phyloP scores from a whole-genome alignment of 2,888 invertebrate genomes.

The Pandemis cinnamomeana region DNA sequence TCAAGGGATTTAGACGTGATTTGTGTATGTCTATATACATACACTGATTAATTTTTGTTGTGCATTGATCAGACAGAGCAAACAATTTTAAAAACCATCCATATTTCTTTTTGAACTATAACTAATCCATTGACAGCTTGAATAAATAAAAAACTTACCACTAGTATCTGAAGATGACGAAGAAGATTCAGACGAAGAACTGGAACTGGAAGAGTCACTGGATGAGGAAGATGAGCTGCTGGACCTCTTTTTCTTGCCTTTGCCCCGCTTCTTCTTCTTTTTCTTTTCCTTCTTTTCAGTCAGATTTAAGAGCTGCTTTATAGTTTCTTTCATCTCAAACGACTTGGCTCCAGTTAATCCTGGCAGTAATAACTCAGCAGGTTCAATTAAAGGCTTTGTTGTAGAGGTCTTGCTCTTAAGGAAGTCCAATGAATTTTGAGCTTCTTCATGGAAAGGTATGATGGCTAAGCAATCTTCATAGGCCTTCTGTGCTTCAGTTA shows the following conservation, averaged over 20 bases:
- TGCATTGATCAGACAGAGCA: too few species aligned
- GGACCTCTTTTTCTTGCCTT: constrained; percentile 86
- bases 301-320: constrained; percentile 86
- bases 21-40: too few species aligned
- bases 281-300: constrained; percentile 87
- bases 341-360: constrained; percentile 83
- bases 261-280: constrained; percentile 87
- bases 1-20: too few species aligned
- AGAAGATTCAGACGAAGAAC: constrained; percentile 84
- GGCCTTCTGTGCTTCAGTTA: constrained; percentile 92
- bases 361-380: constrained; percentile 85
- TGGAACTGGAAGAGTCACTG: constrained; percentile 87
- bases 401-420: constrained; percentile 88
- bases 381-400: constrained; percentile 86
- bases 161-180: constrained; percentile 85
- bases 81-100: too few species aligned
- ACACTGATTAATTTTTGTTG: too few species aligned
- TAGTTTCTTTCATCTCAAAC: constrained; percentile 87
- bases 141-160: constrained; percentile 61
- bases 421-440: constrained; percentile 92
- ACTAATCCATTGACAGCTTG: background rate
- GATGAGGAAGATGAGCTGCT: constrained; percentile 88
- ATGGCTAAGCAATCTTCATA: constrained; percentile 93
- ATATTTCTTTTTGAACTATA: too few species aligned
- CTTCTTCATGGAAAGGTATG: constrained; percentile 94